A percentile compares a stretch with the other conserved stretches of the same genome.
Evolutionary conservation across 2,888 invertebrate genomes (phyloP).

Genomic region (Podotricha telesiphe): DNA sequence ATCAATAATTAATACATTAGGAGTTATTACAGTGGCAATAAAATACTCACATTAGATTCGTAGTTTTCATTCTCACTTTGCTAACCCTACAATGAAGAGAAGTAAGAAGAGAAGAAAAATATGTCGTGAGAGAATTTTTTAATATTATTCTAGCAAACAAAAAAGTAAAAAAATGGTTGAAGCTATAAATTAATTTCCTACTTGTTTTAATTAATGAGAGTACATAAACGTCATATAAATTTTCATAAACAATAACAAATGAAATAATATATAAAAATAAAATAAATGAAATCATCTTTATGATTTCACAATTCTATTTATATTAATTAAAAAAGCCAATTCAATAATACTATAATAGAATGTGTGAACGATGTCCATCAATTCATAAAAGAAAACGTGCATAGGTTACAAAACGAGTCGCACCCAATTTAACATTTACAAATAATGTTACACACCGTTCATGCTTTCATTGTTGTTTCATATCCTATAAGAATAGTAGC

Average conservation of each 20-base stretch:
- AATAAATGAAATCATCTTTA: too few species aligned
- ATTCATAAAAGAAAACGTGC: conserved; percentile 17
- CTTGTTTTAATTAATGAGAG: too few species aligned
- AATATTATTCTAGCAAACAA: too few species aligned
- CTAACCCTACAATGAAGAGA: too few species aligned
- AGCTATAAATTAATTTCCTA: too few species aligned
- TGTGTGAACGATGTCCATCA: neutral
- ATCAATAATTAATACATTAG: neutral
- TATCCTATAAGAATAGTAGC: conserved; percentile 7
- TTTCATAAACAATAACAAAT: too few species aligned
- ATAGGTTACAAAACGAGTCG: neutral
- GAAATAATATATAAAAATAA: too few species aligned
- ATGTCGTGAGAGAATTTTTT: too few species aligned
- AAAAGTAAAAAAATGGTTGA: too few species aligned
- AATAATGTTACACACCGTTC: conserved; percentile 11
- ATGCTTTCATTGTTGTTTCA: conserved; percentile 18
- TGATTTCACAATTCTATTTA: neutral
- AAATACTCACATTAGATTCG: neutral
- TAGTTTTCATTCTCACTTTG: neutral
- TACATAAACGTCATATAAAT: too few species aligned
- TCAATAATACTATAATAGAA: neutral
- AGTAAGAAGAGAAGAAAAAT: too few species aligned
- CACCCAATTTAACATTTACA: conserved; percentile 13
- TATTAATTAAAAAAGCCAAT: neutral
- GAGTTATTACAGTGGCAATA: neutral